phyloP scores from a whole-genome alignment of 1,140 invertebrate species.

The Dreissena rostriformis region DNA sequence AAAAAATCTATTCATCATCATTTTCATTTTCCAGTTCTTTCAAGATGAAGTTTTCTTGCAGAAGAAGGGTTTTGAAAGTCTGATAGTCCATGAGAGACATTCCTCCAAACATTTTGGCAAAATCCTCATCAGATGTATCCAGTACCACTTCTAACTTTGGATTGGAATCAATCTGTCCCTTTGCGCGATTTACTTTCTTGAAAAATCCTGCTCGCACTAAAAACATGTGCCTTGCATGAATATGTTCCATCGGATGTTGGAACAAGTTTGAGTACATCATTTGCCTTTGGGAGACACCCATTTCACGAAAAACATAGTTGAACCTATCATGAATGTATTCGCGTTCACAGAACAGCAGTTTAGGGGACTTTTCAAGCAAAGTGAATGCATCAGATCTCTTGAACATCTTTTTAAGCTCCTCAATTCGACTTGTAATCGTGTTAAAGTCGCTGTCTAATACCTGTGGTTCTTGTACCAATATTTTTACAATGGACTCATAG shows the following conservation, averaged over 20 bases:
- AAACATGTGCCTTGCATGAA: constrained; percentile 71
- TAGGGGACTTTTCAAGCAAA: constrained; percentile 58
- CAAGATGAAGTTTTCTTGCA: constrained; percentile 1
- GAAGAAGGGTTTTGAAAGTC: constrained; percentile 58
- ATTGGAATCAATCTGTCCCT: constrained; percentile 66
- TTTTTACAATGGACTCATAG: not conserved
- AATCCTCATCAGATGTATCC: constrained; percentile 64
- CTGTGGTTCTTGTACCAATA: constrained; percentile 6
- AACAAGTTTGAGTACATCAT: constrained; percentile 71
- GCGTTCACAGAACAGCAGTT: constrained; percentile 63
- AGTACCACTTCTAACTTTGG: constrained; percentile 69
- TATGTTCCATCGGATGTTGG: constrained; percentile 65
- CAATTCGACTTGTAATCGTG: constrained; percentile 14
- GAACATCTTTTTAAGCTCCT: constrained; percentile 58
- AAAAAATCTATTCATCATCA: too few species aligned
- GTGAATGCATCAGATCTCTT: constrained; percentile 57
- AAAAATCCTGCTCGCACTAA: constrained; percentile 69
- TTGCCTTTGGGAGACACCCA: constrained; percentile 72
- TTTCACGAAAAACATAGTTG: constrained; percentile 70
- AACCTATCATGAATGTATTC: constrained; percentile 66
- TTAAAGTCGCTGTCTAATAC: constrained; percentile 3
- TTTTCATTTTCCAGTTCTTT: constrained; percentile 19
- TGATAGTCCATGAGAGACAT: constrained; percentile 68
- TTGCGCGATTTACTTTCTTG: constrained; percentile 61
- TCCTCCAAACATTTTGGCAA: constrained; percentile 67